These are phyloP conservation scores for Malurus leucopterus DNA, from an alignment of 2,797 vertebrate species.

Conservation along the genomic window DNA sequence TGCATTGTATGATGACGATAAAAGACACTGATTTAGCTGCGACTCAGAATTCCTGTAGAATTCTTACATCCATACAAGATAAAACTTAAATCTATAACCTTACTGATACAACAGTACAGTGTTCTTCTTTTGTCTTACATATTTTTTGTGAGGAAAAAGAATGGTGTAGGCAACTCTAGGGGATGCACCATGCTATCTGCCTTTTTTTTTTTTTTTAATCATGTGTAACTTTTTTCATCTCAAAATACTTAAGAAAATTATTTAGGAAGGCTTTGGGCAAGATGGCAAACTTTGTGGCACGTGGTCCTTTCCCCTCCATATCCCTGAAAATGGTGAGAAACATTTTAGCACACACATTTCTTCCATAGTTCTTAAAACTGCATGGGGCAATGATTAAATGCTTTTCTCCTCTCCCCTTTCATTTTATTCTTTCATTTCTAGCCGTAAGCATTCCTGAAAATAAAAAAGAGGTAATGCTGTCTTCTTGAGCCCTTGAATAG, in stretches of 20 bases:
- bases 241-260: background rate
- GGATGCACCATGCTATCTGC: background rate
- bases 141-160: background rate
- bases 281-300: background rate
- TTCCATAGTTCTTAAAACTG: background rate
- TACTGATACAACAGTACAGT: background rate
- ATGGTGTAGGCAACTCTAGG: fast-evolving
- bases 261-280: background rate
- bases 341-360: fast-evolving
- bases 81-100: background rate
- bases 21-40: background rate
- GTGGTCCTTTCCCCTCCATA: background rate
- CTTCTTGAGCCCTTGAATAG: background rate
- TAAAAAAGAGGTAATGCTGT: background rate
- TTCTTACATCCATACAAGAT: background rate
- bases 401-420: background rate
- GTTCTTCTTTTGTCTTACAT: background rate
- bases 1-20: background rate
- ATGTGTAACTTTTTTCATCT: background rate
- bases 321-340: background rate
- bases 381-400: fast-evolving
- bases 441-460: background rate
- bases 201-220: background rate
- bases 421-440: background rate
- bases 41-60: background rate